Percentiles rank a stretch among this genome's conserved stretches.
Conservation (phyloP, 1,140 invertebrate species). For the Anastrepha obliqua region DNA sequence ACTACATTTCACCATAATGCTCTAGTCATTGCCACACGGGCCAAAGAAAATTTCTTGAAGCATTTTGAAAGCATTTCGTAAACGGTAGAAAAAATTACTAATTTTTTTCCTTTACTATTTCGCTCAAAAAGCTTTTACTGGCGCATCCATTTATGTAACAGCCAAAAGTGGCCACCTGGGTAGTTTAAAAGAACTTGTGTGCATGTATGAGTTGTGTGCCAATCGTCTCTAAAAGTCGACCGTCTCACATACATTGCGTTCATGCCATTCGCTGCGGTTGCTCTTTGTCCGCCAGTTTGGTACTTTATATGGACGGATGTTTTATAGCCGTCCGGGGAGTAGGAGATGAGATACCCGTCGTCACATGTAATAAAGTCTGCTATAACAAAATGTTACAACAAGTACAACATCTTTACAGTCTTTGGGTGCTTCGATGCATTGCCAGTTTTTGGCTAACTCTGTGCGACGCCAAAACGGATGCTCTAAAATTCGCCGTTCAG, state of each 20-base stretch:
- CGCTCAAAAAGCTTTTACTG: not conserved
- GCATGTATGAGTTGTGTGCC: not conserved
- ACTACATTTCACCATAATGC: not conserved
- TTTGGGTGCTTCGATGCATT: not conserved
- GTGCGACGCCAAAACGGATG: conserved; percentile 9
- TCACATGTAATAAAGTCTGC: conserved; percentile 6
- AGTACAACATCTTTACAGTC: not conserved
- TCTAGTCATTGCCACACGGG: not conserved
- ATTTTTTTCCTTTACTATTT: not conserved
- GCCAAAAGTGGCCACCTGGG: not conserved
- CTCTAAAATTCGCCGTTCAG: conserved; percentile 27
- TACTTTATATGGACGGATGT: not conserved
- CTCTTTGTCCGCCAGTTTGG: not conserved
- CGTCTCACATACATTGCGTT: not conserved
- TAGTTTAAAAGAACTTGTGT: not conserved
- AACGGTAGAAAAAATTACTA: not conserved
- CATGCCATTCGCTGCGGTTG: not conserved
- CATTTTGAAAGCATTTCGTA: not conserved
- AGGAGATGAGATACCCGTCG: not conserved
- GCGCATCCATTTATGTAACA: not conserved
- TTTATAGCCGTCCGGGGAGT: not conserved
- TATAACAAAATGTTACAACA: not conserved
- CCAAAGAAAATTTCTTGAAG: not conserved
- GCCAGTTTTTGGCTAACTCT: not conserved
- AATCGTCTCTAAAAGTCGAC: not conserved